Evolutionary conservation across 2,797 vertebrate genomes (phyloP).

Genomic region (Alca torda): DNA sequence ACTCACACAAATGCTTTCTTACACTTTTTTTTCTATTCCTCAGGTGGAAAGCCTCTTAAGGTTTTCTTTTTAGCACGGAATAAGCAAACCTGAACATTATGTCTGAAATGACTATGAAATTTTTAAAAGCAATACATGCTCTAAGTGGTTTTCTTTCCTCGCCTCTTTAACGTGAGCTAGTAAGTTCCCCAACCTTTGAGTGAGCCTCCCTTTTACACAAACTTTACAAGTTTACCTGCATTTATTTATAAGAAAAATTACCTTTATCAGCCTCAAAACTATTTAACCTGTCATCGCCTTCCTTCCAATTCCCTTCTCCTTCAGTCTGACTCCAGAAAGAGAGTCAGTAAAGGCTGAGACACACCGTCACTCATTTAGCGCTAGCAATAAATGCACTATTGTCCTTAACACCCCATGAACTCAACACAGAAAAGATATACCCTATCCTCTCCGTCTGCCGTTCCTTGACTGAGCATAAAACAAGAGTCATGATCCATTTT

Average conservation of each 20-base stretch:
- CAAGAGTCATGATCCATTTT: neutral
- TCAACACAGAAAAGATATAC: neutral
- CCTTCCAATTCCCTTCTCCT: neutral
- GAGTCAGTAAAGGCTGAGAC: neutral
- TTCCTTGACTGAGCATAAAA: neutral
- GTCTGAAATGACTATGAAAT: neutral
- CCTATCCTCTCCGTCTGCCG: neutral
- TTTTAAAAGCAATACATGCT: neutral
- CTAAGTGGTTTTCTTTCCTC: neutral
- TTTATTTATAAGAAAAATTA: neutral
- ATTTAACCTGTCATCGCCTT: neutral
- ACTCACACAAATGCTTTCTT: neutral
- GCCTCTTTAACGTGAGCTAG: neutral
- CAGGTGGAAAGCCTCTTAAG: neutral
- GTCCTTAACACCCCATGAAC: accelerated
- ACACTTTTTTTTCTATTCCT: neutral
- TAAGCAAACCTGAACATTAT: neutral
- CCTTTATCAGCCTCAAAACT: neutral
- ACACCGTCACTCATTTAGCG: accelerated
- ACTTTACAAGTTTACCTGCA: neutral
- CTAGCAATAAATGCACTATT: neutral
- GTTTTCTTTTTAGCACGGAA: neutral
- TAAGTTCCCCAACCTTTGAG: neutral
- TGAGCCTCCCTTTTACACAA: neutral
- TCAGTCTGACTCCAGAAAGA: neutral